These are phyloP conservation scores for Etheostoma cragini DNA, from an alignment of 2,113 vertebrate species.

Conservation along the genomic window DNA sequence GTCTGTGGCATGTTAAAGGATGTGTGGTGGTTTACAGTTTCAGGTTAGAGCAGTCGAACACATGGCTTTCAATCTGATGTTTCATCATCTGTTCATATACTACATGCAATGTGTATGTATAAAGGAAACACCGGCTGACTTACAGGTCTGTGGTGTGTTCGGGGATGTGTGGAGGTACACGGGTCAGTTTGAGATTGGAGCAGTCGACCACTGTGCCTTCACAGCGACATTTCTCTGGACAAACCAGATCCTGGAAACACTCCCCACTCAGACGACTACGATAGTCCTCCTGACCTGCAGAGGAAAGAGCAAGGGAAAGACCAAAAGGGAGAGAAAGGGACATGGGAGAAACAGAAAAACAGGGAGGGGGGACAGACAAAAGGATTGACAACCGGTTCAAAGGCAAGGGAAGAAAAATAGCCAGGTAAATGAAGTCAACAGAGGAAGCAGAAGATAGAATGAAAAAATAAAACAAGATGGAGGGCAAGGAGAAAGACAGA, in stretches of 20 bases:
- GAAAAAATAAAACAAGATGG: not conserved
- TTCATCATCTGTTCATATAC: not conserved
- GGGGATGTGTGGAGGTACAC: constrained; percentile 90
- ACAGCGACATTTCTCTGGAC: constrained; percentile 95
- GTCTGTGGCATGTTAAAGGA: constrained; percentile 14
- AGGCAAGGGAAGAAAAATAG: not conserved
- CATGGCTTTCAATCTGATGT: constrained; percentile 12
- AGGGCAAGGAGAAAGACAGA: not conserved
- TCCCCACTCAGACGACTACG: constrained; percentile 92
- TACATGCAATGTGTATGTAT: not conserved
- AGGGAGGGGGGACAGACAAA: not conserved
- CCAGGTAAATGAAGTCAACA: constrained; percentile 5
- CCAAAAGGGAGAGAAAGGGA: not conserved
- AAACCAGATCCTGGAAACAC: constrained; percentile 96
- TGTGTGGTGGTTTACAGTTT: constrained; percentile 9
- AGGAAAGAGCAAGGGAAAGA: not conserved
- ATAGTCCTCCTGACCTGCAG: constrained; percentile 94
- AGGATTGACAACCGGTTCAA: not conserved
- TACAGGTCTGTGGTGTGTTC: constrained; percentile 96
- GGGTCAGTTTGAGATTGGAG: constrained; percentile 93
- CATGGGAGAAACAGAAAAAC: not conserved
- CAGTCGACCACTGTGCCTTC: constrained; percentile 97
- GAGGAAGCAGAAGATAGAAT: not conserved
- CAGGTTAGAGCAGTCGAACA: constrained; percentile 12
- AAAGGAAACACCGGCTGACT: constrained; percentile 65